Conservation (phyloP, 2,888 invertebrate genomes). For the Xestia xanthographa region DNA sequence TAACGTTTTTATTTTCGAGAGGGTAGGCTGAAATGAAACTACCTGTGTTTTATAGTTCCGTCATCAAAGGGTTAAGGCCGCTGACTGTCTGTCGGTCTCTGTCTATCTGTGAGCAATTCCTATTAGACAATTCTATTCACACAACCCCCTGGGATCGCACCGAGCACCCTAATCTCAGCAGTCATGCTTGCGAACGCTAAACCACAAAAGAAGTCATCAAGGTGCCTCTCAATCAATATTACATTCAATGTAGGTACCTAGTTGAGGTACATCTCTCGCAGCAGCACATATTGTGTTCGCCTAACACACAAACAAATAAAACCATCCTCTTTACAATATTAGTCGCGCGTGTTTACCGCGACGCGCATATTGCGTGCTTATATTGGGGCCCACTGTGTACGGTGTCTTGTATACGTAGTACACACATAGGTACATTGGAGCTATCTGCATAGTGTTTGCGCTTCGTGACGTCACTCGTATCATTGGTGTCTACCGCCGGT, state of each 20-base stretch:
- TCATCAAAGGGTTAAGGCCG: background rate
- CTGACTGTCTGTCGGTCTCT: background rate
- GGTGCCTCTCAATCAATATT: background rate
- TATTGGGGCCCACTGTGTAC: conserved; percentile 11
- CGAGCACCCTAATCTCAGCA: too few species aligned
- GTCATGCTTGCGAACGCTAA: background rate
- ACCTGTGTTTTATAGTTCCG: background rate
- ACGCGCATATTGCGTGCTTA: conserved; percentile 22
- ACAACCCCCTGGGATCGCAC: background rate
- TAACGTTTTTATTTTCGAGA: background rate
- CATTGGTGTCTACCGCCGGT: conserved; percentile 15
- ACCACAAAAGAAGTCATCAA: too few species aligned
- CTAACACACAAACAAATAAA: conserved; percentile 28
- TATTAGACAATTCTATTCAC: background rate
- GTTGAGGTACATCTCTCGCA: background rate
- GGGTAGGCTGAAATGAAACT: background rate
- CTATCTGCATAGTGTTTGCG: conserved; percentile 22
- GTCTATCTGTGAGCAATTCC: too few species aligned
- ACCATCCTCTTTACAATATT: conserved; percentile 25
- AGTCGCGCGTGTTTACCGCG: conserved; percentile 15
- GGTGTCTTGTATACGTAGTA: background rate
- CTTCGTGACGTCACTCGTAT: conserved; percentile 27
- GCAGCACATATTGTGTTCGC: background rate
- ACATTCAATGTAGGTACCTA: background rate
- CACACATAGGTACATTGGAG: background rate